These are phyloP conservation scores for Myotis myotis DNA, from an alignment of 2,797 vertebrate genomes.

Conservation along the genomic window DNA sequence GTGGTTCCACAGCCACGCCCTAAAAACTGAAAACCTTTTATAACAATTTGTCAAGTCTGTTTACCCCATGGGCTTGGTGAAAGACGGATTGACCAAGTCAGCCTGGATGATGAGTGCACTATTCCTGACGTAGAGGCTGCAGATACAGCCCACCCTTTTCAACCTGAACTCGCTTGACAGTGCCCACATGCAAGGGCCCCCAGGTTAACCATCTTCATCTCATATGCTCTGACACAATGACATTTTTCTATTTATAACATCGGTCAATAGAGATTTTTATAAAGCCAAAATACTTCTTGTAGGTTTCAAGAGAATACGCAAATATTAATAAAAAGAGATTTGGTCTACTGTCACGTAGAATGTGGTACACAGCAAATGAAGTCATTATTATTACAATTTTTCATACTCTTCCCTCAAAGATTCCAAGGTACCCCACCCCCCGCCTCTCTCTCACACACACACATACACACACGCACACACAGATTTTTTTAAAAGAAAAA, in stretches of 20 bases:
- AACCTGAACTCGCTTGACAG: not conserved
- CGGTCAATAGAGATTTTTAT: not conserved
- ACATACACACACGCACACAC: not conserved
- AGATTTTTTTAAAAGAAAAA: not conserved
- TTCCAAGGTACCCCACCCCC: not conserved
- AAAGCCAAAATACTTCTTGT: not conserved
- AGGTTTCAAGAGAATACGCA: constrained; percentile 5
- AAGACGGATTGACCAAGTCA: not conserved
- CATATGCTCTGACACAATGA: not conserved
- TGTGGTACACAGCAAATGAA: not conserved
- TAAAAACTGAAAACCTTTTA: constrained; percentile 46
- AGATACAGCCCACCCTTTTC: not conserved
- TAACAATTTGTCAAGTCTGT: not conserved
- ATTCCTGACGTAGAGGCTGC: not conserved
- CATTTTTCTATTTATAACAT: not conserved
- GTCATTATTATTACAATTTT: not conserved
- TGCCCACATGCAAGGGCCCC: not conserved
- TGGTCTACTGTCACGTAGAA: not conserved
- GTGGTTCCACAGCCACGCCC: constrained; percentile 55
- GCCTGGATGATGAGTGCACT: not conserved
- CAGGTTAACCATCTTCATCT: not conserved
- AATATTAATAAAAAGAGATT: not conserved
- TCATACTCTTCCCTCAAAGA: not conserved
- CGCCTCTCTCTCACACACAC: not conserved
- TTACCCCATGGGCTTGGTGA: not conserved